These are phyloP conservation scores for Philopotamus ludificatus DNA, from an alignment of 1,140 invertebrate species.

Conservation along the genomic window DNA sequence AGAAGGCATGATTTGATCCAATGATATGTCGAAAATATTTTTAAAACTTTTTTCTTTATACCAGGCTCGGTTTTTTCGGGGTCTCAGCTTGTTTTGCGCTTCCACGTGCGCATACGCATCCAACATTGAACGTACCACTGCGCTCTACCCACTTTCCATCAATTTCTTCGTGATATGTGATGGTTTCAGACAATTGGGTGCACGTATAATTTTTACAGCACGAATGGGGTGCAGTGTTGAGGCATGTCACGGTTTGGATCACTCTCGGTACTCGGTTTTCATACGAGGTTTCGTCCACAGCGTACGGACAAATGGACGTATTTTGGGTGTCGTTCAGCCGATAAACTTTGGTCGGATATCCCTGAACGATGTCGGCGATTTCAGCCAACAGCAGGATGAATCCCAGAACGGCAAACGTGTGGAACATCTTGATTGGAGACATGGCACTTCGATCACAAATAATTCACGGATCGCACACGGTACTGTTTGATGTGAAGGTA, in stretches of 20 bases:
- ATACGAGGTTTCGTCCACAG: constrained; percentile 13
- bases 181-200: constrained; percentile 24
- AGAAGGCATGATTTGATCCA: too few relatives aligned
- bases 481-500: too few relatives aligned
- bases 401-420: too few relatives aligned
- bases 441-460: too few relatives aligned
- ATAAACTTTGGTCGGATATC: too few relatives aligned
- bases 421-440: too few relatives aligned
- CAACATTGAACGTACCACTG: constrained; percentile 17
- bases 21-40: too few relatives aligned
- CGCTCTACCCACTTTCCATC: constrained; percentile 2
- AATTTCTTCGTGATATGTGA: constrained; percentile 7
- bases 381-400: too few relatives aligned
- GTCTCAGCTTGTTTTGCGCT: background rate
- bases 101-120: constrained; percentile 32
- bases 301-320: constrained; percentile 23
- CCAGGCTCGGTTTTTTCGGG: too few relatives aligned
- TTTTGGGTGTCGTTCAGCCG: constrained; percentile 11
- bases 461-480: too few relatives aligned
- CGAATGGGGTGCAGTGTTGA: background rate
- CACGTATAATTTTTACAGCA: constrained; percentile 20
- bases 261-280: constrained; percentile 15
- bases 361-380: too few relatives aligned
- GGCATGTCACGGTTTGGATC: constrained; percentile 25
- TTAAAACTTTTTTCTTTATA: too few relatives aligned